phyloP scores from a whole-genome alignment of 2,113 vertebrate genomes.

The Microtus pennsylvanicus region DNA sequence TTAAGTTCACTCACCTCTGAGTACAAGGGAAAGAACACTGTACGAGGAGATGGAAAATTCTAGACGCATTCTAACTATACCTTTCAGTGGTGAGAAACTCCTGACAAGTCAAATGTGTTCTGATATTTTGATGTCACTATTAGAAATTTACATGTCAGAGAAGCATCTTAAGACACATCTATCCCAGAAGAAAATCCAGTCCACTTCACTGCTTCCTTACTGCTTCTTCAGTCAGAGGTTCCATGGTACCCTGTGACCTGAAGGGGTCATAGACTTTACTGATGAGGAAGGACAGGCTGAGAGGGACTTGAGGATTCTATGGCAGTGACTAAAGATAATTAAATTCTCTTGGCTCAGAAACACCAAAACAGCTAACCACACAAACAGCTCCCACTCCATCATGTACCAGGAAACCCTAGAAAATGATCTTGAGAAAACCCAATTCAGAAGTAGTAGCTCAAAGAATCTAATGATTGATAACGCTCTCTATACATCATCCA shows the following conservation, averaged over 20 bases:
- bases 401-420: not conserved
- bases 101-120: not conserved
- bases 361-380: not conserved
- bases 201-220: not conserved
- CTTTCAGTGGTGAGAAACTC: not conserved
- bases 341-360: not conserved
- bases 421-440: not conserved
- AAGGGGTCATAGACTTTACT: not conserved
- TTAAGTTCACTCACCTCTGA: not conserved
- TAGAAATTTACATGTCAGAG: not conserved
- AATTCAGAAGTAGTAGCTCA: not conserved
- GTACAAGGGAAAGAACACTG: not conserved
- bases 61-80: not conserved
- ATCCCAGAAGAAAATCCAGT: not conserved
- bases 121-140: slow-evolving; percentile 29
- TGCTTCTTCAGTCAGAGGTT: not conserved
- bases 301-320: not conserved
- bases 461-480: not conserved
- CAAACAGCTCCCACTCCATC: not conserved
- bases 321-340: not conserved
- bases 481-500: not conserved
- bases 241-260: not conserved
- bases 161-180: not conserved
- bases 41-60: not conserved
- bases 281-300: not conserved